phyloP scores from a whole-genome alignment of 2,113 vertebrate genomes.

The Cettia cetti region DNA sequence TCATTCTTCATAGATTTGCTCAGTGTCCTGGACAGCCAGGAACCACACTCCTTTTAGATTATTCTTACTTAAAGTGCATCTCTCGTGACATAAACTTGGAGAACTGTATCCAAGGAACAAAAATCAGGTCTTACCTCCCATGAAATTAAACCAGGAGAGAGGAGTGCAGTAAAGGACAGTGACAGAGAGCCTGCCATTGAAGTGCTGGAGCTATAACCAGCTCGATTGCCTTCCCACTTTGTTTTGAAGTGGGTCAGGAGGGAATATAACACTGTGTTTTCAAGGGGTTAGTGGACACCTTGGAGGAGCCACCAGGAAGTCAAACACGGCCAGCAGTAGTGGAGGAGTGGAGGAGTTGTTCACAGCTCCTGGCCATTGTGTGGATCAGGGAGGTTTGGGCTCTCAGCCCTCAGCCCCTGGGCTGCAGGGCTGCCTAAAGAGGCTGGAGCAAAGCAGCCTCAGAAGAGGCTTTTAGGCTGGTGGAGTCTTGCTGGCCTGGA shows the following conservation, averaged over 20 bases:
- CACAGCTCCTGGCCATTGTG: background rate
- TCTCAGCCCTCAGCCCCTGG: background rate
- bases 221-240: background rate
- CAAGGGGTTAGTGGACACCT: background rate
- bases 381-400: background rate
- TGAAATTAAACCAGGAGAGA: background rate
- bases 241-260: background rate
- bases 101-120: background rate
- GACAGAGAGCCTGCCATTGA: background rate
- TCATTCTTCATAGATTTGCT: background rate
- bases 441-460: background rate
- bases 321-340: background rate
- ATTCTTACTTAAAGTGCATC: background rate
- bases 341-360: background rate
- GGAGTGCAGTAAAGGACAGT: background rate
- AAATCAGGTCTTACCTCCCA: background rate
- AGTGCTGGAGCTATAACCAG: background rate
- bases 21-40: background rate
- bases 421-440: background rate
- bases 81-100: background rate
- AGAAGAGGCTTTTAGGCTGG: background rate
- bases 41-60: background rate
- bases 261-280: background rate
- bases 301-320: background rate
- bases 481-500: background rate